Evolutionary conservation across 2,113 vertebrate species (phyloP).

Genomic region (Lophochroa leadbeateri): DNA sequence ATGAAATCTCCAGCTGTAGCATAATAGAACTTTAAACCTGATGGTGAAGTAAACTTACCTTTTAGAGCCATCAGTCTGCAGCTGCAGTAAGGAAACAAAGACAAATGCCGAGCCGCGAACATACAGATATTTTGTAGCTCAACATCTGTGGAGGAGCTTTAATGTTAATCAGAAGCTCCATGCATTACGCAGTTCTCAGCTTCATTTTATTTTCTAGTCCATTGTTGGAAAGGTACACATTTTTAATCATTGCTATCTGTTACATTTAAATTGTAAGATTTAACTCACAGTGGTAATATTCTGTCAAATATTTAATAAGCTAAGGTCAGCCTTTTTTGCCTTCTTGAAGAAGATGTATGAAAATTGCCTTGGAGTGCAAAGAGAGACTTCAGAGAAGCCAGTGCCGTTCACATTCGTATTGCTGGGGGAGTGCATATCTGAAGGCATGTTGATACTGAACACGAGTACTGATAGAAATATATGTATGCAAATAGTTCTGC

Average conservation of each 20-base stretch:
- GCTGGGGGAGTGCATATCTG: background rate
- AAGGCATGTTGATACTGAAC: slow-evolving; percentile 7
- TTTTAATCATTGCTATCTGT: background rate
- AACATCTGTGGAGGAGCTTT: slow-evolving; percentile 16
- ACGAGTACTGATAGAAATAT: slow-evolving; percentile 27
- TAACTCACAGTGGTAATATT: background rate
- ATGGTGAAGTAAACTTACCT: slow-evolving; percentile 27
- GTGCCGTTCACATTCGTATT: background rate
- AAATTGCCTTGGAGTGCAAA: background rate
- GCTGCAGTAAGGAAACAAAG: slow-evolving; percentile 49
- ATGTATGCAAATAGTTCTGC: slow-evolving; percentile 41
- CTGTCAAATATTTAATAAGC: background rate
- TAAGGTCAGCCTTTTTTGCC: background rate
- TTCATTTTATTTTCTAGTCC: background rate
- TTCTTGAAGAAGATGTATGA: background rate
- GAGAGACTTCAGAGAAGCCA: slow-evolving; percentile 26
- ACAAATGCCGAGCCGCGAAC: background rate
- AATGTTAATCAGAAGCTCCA: background rate
- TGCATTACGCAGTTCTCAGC: background rate
- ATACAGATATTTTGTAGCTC: background rate
- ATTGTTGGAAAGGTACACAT: background rate
- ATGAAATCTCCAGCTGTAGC: slow-evolving; percentile 49
- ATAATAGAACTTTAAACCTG: slow-evolving; percentile 62
- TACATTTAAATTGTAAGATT: background rate
- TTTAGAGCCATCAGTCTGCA: slow-evolving; percentile 36